Conservation (phyloP, 1,140 invertebrate species). For the Euura lappo region DNA sequence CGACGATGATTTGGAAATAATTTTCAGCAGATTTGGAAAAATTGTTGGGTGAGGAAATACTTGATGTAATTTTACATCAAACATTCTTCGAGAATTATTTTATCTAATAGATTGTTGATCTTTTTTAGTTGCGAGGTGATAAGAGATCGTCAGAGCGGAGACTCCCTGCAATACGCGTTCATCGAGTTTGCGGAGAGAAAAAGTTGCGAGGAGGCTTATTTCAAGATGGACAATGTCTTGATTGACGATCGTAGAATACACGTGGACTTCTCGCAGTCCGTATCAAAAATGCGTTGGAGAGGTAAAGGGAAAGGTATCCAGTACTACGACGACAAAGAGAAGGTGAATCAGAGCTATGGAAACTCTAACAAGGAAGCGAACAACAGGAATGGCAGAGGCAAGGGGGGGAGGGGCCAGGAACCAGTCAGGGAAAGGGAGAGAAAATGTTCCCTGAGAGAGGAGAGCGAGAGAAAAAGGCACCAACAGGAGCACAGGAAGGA, state of each 20-base stretch:
- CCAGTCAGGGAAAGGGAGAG: not conserved
- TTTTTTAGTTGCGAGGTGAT: slow-evolving; percentile 92
- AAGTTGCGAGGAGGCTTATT: slow-evolving; percentile 97
- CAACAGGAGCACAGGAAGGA: not conserved
- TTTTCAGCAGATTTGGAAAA: slow-evolving; percentile 96
- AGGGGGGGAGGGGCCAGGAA: not conserved
- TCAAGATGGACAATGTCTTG: slow-evolving; percentile 99
- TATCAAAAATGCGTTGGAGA: slow-evolving; percentile 89
- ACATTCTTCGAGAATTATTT: slow-evolving; percentile 18
- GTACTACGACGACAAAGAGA: slow-evolving; percentile 46
- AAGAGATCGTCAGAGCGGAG: slow-evolving; percentile 88
- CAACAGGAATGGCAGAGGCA: not conserved
- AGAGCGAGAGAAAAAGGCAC: not conserved
- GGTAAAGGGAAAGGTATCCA: slow-evolving; percentile 81
- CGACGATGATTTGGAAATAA: slow-evolving; percentile 97
- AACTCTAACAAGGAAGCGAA: not conserved
- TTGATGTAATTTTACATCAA: slow-evolving; percentile 14
- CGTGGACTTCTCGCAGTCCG: slow-evolving; percentile 99
- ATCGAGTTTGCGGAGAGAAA: slow-evolving; percentile 97
- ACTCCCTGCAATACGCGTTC: slow-evolving; percentile 99
- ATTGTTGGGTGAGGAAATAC: slow-evolving; percentile 71
- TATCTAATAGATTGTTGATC: slow-evolving; percentile 23
- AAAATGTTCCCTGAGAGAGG: not conserved
- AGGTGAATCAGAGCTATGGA: not conserved
- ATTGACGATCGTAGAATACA: slow-evolving; percentile 99